Evolutionary conservation across 2,888 invertebrate species (phyloP).

Genomic region (Lamellibrachia satsuma): DNA sequence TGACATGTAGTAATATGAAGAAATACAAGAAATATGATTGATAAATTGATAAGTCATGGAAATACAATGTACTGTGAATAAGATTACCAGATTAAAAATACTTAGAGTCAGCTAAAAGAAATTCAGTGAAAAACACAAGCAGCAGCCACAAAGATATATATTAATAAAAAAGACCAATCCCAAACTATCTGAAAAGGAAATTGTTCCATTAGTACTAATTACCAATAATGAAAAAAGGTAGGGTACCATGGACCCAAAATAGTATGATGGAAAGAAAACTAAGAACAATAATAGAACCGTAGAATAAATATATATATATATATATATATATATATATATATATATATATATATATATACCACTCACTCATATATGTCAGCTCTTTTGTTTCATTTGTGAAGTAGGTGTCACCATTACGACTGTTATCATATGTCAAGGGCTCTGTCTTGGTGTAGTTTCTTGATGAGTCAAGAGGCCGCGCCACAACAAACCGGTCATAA

Average conservation of each 20-base stretch:
- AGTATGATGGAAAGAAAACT: background rate
- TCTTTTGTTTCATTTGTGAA: background rate
- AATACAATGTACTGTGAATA: background rate
- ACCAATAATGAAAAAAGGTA: background rate
- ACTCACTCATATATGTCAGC: conserved; percentile 5
- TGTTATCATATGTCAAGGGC: background rate
- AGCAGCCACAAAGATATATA: background rate
- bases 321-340: too few relatives aligned
- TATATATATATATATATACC: background rate
- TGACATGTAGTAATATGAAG: background rate
- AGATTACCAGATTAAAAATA: background rate
- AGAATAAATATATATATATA: background rate
- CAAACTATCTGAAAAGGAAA: background rate
- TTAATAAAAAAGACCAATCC: background rate
- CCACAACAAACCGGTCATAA: background rate
- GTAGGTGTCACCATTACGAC: background rate
- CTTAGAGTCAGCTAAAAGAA: background rate
- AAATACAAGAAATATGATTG: background rate
- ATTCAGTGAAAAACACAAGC: background rate
- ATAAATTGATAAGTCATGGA: background rate
- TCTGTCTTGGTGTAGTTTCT: background rate
- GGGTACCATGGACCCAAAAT: background rate
- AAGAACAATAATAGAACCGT: background rate
- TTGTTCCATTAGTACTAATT: background rate
- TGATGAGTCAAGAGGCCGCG: background rate